Base-by-base conservation (phyloP, 2,888 invertebrate genomes). In the Pyrgus malvae region DNA sequence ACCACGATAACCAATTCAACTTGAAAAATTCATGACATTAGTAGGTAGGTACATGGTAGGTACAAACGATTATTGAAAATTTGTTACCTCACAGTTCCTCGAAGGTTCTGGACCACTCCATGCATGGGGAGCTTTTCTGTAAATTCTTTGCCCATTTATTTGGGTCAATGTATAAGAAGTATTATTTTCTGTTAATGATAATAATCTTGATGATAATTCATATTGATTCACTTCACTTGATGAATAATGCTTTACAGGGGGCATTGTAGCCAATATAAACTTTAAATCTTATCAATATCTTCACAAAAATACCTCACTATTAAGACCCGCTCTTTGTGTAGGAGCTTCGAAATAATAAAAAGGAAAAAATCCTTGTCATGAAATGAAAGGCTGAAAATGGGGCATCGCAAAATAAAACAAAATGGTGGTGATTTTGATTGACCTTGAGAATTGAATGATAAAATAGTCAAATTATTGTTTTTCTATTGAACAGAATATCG, bases 101-200 rank as follows among this genome's bases (percentile, higher is more conserved):
- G 87, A 92, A 12, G 92, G 88, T 63, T 90, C 88, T 9, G 91
- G 88, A 27, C 90, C 90, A 49, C 70, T 78, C 84, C 90, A 89
- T 44, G 86, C 84, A 55, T 91, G 90, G 11, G 93, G 92, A 42
- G 93, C 93, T 57, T 87, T 88, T 62, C 93, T 93, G 74, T 91
- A 94, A 71, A 92, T 92, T 63, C 94, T 80, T 78, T 94, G 94
- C 9, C 94, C 94, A 80, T 94, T 94, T 73, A 93, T 92, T 84
- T 94, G 94, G 44, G 86, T 86, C 59, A 89, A 74, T 60, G 88
- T 90, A 69, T 90, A 90, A 0, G 87, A 83, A 66, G 85, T 84
- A 70, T 88, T 83, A 71, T 87, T 87, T 80, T 90, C 89, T 58
- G 89, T 90, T 72, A 89, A 72, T 59, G 89, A 78, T 72, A 90